Conservation (phyloP, 2,888 invertebrate species). For the Pheosia tremula region DNA sequence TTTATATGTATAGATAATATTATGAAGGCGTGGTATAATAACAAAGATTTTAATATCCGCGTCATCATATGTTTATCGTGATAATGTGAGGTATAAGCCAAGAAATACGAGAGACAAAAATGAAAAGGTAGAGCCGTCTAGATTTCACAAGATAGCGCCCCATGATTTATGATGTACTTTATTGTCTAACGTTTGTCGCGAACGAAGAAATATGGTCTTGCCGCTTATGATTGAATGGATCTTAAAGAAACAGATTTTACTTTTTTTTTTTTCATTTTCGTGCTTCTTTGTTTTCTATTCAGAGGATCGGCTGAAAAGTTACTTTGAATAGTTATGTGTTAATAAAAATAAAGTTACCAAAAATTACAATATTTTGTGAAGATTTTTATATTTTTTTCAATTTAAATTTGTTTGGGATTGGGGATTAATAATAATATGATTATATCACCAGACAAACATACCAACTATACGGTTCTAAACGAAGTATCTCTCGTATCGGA, state of each 20-base stretch:
- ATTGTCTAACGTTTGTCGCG: slow-evolving; percentile 60
- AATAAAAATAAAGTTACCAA: too few relatives aligned
- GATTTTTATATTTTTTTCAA: too few relatives aligned
- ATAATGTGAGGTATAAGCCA: slow-evolving; percentile 11
- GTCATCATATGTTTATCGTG: neutral
- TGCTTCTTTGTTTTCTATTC: slow-evolving; percentile 8
- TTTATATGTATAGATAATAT: too few relatives aligned
- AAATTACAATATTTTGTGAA: too few relatives aligned
- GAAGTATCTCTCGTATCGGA: too few relatives aligned
- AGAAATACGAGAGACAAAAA: slow-evolving; percentile 33
- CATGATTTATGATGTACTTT: slow-evolving; percentile 59
- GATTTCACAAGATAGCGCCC: slow-evolving; percentile 51
- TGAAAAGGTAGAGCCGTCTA: slow-evolving; percentile 43
- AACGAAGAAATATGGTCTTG: slow-evolving; percentile 49
- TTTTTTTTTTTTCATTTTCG: slow-evolving; percentile 16
- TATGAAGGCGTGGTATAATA: too few relatives aligned
- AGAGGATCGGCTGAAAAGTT: neutral
- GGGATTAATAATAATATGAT: too few relatives aligned
- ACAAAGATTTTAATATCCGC: neutral
- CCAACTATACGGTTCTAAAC: too few relatives aligned
- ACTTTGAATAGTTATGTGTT: neutral
- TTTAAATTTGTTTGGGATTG: slow-evolving; percentile 43
- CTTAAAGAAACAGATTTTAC: slow-evolving; percentile 25
- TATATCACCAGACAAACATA: too few relatives aligned
- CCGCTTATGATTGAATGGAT: slow-evolving; percentile 43